Base-by-base conservation (phyloP, 2,888 invertebrate species). In the Synergus laeviventris region DNA sequence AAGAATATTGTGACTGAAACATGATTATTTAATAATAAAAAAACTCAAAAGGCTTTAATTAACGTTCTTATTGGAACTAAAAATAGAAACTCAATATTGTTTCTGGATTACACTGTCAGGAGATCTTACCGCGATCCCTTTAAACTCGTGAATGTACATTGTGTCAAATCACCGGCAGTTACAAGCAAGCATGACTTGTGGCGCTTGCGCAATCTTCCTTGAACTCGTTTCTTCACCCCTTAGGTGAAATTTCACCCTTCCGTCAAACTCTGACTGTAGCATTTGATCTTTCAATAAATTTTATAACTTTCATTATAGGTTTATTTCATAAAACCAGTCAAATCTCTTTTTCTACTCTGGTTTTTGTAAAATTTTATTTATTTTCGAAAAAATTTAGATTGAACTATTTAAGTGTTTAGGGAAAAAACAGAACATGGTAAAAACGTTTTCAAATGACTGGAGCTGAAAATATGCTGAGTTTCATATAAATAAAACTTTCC, bases 71-170 rank as follows among this genome's bases (percentile, higher is more conserved):
- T 21, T 21, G 45, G 42, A 45, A 45, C 16, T 66, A 66, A 45
- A 66, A 66, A 66, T 66, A 66, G 66, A 45, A 66, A 66, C 24
- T 66, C 66, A 66, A 66, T 66, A 66, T 64, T 21, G 42, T 64
- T 64, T 64, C 21, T 14, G 16, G 24, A 66, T 66, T 66, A 45
- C 24, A 66, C 45, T 45, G 21, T 12, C 39, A 64, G 62, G 18
- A 38, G 66, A 66, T 21, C 66, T 42, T 66, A 66, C 42, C 66
- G 45, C 66, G 66, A 45, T 45, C 66, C 45, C 16, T 66, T 66
- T 45, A 42, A 12, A 66, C 66, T 66, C 45, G 42, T 66, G 66
- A 66, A 66, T 66, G 66, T 66, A 66, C 66, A 66, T 45, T 66
- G 66, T 66, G 66, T 66, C 66, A 66, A 66, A 66, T 45, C 45